These are phyloP conservation scores for Channa argus DNA, from an alignment of 2,113 vertebrate species.

Conservation along the genomic window DNA sequence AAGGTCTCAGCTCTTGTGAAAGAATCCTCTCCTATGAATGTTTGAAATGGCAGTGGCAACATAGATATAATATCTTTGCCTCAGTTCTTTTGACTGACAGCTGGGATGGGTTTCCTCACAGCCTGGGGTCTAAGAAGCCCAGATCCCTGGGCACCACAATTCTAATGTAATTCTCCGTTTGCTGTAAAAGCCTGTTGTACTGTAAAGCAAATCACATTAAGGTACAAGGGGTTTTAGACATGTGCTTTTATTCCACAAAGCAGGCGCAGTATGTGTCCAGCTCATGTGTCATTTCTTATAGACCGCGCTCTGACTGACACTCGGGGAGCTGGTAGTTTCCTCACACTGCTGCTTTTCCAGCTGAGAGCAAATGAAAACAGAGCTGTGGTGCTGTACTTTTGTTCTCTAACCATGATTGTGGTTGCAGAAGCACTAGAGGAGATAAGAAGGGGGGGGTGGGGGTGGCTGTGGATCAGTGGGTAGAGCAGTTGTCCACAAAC, in stretches of 20 bases:
- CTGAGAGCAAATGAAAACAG: conserved; percentile 17
- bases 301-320: conserved; percentile 45
- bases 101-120: conserved; percentile 60
- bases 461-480: too few relatives aligned
- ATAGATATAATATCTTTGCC: conserved; percentile 27
- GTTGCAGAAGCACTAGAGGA: neutral
- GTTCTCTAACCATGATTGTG: conserved; percentile 4
- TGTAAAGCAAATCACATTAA: conserved; percentile 71
- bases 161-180: conserved; percentile 56
- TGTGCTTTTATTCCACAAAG: conserved; percentile 66
- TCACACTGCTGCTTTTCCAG: conserved; percentile 23
- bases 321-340: conserved; percentile 23
- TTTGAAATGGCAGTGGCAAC: conserved; percentile 21
- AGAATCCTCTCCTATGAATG: conserved; percentile 9
- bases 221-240: conserved; percentile 65
- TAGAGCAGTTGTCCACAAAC: too few relatives aligned
- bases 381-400: neutral
- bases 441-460: neutral
- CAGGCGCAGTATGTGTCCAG: conserved; percentile 65
- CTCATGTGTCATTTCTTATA: conserved; percentile 69
- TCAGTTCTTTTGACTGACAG: conserved; percentile 58
- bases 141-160: conserved; percentile 50
- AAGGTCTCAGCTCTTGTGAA: neutral
- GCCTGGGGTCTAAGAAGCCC: conserved; percentile 58
- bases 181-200: conserved; percentile 63